Evolutionary conservation across 1,140 invertebrate genomes (phyloP), one percentile per base, ranked within the genome.

Genomic region (Apocrypta bakeri): DNA sequence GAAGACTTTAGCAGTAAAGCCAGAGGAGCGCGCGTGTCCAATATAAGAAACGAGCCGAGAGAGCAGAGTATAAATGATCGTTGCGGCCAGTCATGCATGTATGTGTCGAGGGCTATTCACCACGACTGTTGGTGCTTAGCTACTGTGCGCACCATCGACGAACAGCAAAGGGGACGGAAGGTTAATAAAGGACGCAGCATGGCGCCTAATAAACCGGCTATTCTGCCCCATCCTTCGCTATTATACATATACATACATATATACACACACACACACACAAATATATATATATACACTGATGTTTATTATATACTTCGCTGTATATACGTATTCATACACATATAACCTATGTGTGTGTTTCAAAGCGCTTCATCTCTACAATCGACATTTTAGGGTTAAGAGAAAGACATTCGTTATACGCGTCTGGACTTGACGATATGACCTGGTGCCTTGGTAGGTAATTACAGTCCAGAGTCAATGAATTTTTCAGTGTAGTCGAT

Each of bases 121-220:
- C 17, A 17, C 48, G 48, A 56, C 14, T 56, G 48, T n/a, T n/a
- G 17, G 48, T 56, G 48, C 17, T 56, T 56, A n/a, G 48, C 48
- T 56, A 0, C 63, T 24, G 12, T 66, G 25, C 25, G 24, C 63
- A 21, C 25, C 63, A 25, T 56, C 31, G 24, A 64, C 21, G 72
- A 81, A 61, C 9, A 48, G 48, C 17, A 48, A 40, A 82, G 64
- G 68, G 79, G 74, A 33, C 25, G 74, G 63, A 72, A 74, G 84
- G 80, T 87, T 88, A 89, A 90, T 90, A 90, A 89, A 90, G 87
- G 86, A 82, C 87, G 66, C 88, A 85, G 86, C 83, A 82, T 85
- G 88, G 31, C 81, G 84, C 83, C 87, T 90, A 89, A 89, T 89
- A 89, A 88, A 89, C 87, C 85, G 71, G 27, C 84, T 77, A 27